These are phyloP conservation scores for Chionis minor DNA, from an alignment of 2,113 vertebrate genomes.

Conservation along the genomic window DNA sequence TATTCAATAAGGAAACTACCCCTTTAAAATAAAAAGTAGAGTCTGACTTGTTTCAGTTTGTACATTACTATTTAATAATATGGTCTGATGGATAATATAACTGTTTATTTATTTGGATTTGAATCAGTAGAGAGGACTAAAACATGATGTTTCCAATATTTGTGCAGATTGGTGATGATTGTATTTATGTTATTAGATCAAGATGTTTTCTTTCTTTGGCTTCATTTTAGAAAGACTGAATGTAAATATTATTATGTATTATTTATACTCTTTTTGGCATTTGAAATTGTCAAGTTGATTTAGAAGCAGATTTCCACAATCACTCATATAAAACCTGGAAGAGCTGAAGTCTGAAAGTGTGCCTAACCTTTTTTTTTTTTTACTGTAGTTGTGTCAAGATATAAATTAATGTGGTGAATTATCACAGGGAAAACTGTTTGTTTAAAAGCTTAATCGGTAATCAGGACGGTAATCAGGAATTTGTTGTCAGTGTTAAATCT, in stretches of 20 bases:
- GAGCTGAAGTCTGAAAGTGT: neutral
- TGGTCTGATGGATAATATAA: neutral
- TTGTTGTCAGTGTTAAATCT: neutral
- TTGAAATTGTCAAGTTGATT: neutral
- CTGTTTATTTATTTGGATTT: neutral
- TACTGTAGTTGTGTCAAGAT: neutral
- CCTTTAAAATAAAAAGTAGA: neutral
- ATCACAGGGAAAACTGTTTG: neutral
- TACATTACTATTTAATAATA: neutral
- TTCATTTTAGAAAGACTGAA: neutral
- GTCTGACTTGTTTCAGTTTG: neutral
- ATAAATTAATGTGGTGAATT: neutral
- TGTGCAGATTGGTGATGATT: neutral
- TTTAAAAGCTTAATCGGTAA: neutral
- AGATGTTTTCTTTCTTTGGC: neutral
- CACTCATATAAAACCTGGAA: neutral
- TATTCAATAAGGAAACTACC: neutral
- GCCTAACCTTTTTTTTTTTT: neutral
- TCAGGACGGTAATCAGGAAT: neutral
- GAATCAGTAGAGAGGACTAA: neutral
- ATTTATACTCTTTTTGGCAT: neutral
- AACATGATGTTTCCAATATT: neutral
- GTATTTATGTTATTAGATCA: conserved; percentile 35
- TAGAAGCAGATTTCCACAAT: neutral
- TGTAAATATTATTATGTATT: conserved; percentile 19